Evolutionary conservation across 2,797 vertebrate species (phyloP), one percentile per base, ranked within the genome.

Genomic region (Premnoplex brunnescens): DNA sequence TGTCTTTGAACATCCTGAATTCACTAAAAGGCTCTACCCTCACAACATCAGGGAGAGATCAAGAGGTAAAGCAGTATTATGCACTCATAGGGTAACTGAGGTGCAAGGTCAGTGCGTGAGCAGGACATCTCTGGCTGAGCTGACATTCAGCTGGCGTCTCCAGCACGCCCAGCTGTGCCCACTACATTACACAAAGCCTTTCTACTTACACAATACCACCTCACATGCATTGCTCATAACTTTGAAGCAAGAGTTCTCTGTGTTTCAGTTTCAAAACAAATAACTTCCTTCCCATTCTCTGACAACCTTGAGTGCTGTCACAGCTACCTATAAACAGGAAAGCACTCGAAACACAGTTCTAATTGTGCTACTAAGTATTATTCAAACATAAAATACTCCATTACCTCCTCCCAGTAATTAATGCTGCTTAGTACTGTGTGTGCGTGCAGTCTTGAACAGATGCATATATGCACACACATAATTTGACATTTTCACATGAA

Each of bases 401-500:
- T 15, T 60, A 19, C 21, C n/a, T 48, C 17, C 27, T 68, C 17
- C 14, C 27, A 36, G 19, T 46, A 56, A 64, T 44, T 44, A 52
- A 22, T 12, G 13, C 24, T 37, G 16, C 36, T 71, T 26, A 41
- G 14, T 46, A 41, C 13, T 27, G 12, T 2, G 12, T 17, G 3
- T 36, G 14, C 1, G 0, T 6, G 36, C 22, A 67, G 27, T 36
- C 13, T 30, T 73, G 11, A 7, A 12, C 0, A 66, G 13, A 58
- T 24, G 46, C 46, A 23, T 17, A 32, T 11, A 43, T 0, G 1
- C 19, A 26, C 15, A 46, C 7, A 41, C 12, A 49, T 3, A 82
- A 66, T 49, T 6, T 8, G 34, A 14, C 13, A 52, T 52, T 72
- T 75, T 71, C 34, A 39, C 22, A 14, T 5, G 6, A 55, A 76